Evolutionary conservation across 2,797 vertebrate species (phyloP).

Genomic region (Rhinella marina): DNA sequence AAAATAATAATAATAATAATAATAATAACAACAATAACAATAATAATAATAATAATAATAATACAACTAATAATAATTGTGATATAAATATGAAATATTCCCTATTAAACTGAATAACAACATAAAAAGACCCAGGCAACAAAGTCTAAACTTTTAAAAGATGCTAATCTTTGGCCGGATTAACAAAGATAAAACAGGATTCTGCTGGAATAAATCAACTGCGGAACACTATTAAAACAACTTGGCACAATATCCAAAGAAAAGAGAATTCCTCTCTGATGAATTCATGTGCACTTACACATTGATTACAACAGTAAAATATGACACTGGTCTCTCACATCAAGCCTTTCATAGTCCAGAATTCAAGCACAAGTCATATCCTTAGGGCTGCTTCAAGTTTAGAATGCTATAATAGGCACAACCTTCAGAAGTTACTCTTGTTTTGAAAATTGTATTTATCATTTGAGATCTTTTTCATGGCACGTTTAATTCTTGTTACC

Average conservation of each 20-base stretch:
- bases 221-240: slow-evolving; percentile 42
- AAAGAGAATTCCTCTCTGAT: slow-evolving; percentile 7
- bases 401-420: neutral
- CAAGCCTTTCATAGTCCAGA: neutral
- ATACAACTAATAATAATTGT: neutral
- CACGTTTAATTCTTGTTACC: too few relatives aligned
- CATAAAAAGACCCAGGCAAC: slow-evolving; percentile 15
- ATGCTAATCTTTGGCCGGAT: slow-evolving; percentile 52
- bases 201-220: slow-evolving; percentile 32
- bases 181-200: slow-evolving; percentile 52
- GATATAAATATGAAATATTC: neutral
- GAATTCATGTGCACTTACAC: slow-evolving; percentile 26
- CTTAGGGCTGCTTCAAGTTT: neutral
- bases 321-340: neutral
- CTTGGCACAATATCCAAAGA: slow-evolving; percentile 15
- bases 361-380: neutral
- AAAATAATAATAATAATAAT: neutral
- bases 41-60: neutral
- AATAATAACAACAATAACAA: neutral
- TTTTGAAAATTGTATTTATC: neutral
- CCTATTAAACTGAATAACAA: slow-evolving; percentile 39
- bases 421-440: neutral
- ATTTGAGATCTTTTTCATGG: too few relatives aligned
- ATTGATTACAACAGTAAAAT: slow-evolving; percentile 4
- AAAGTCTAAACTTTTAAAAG: slow-evolving; percentile 45